Evolutionary conservation across 2,113 vertebrate genomes (phyloP).

Genomic region (Phasianus colchicus): DNA sequence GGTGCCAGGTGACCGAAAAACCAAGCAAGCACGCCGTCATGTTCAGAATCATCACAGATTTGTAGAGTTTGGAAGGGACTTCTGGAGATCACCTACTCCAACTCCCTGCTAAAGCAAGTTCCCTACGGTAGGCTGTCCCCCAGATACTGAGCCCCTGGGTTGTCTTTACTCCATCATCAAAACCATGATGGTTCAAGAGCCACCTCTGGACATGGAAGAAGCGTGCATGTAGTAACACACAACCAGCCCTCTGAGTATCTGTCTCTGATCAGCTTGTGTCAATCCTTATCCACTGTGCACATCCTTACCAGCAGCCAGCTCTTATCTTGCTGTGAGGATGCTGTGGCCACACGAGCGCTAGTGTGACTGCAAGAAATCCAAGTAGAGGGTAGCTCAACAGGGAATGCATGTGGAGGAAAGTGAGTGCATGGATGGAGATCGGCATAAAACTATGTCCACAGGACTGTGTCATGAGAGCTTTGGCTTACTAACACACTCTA

Average conservation of each 20-base stretch:
- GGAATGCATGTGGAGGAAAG: not conserved
- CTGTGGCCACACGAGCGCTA: not conserved
- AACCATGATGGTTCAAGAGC: not conserved
- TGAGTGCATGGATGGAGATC: not conserved
- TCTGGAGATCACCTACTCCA: too few relatives aligned
- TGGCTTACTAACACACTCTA: not conserved
- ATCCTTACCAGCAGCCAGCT: not conserved
- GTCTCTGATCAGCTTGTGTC: not conserved
- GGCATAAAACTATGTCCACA: not conserved
- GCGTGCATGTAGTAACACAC: rapidly evolving
- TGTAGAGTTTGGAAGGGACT: too few relatives aligned
- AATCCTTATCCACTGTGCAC: not conserved
- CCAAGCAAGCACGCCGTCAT: not conserved
- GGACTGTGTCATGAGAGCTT: not conserved
- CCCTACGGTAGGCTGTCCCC: too few relatives aligned
- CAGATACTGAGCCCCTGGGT: not conserved
- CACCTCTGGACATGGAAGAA: not conserved
- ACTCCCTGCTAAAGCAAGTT: too few relatives aligned
- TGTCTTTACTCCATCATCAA: not conserved
- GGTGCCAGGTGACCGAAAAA: not conserved
- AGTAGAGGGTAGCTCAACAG: rapidly evolving
- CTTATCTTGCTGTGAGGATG: not conserved
- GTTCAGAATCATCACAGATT: not conserved
- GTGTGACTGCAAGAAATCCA: not conserved
- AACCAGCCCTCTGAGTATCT: not conserved